Conservation (phyloP, 1,140 invertebrate genomes). For the Sogatella furcifera region DNA sequence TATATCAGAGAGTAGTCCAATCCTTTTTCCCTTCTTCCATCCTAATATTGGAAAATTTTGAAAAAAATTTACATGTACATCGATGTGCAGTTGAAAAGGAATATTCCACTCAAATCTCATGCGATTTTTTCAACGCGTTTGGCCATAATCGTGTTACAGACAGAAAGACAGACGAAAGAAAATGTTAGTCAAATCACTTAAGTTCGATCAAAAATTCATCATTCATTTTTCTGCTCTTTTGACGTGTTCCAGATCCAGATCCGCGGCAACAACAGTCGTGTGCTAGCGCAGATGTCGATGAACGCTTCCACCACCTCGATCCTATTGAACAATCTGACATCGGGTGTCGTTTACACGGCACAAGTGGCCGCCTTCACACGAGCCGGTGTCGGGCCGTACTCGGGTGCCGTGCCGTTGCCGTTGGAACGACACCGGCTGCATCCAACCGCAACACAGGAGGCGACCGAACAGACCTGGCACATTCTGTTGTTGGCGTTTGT, state of each 20-base stretch:
- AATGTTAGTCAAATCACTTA: too few species aligned
- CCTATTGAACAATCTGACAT: slow-evolving; percentile 58
- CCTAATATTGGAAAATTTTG: too few species aligned
- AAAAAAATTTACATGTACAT: too few species aligned
- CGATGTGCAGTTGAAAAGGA: too few species aligned
- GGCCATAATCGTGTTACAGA: too few species aligned
- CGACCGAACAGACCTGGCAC: slow-evolving; percentile 50
- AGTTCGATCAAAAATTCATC: too few species aligned
- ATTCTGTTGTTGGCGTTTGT: slow-evolving; percentile 56
- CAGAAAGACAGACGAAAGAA: too few species aligned
- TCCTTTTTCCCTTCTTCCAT: too few species aligned
- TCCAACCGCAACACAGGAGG: not conserved
- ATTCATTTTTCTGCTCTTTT: not conserved
- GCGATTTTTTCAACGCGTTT: too few species aligned
- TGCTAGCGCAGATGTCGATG: slow-evolving; percentile 55
- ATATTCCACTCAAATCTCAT: too few species aligned
- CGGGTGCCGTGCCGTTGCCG: slow-evolving; percentile 26
- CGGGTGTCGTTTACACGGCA: slow-evolving; percentile 54
- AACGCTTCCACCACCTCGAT: slow-evolving; percentile 62
- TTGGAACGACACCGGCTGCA: not conserved
- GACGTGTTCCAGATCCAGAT: slow-evolving; percentile 46
- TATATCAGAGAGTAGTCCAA: too few species aligned
- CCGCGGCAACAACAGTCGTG: slow-evolving; percentile 46
- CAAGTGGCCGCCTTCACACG: slow-evolving; percentile 61
- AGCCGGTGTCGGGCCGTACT: slow-evolving; percentile 56